These are phyloP conservation scores for Clarias laeviceps DNA, from an alignment of 2,797 vertebrate species.

Conservation along the genomic window DNA sequence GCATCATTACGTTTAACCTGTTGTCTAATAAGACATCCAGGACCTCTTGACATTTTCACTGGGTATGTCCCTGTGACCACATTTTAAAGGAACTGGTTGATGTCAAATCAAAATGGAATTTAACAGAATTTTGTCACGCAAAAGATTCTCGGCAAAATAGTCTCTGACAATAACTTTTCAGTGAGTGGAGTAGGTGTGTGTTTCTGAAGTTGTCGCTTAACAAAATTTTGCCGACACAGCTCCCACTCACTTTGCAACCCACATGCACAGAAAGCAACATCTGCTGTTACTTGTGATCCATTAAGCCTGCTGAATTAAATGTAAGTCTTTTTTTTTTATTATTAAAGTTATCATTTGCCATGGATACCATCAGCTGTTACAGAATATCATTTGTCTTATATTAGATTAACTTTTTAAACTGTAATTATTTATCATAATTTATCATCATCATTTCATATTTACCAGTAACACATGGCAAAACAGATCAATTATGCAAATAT, in stretches of 20 bases:
- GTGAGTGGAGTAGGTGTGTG: conserved; percentile 35
- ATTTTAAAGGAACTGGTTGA: not conserved
- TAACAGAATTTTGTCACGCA: not conserved
- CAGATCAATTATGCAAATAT: not conserved
- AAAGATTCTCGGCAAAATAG: not conserved
- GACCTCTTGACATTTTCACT: conserved; percentile 15
- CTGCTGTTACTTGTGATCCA: conserved; percentile 11
- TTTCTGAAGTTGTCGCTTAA: conserved; percentile 17
- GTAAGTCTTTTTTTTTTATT: conserved; percentile 26
- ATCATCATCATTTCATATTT: not conserved
- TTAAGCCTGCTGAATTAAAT: not conserved
- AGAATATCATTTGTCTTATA: not conserved
- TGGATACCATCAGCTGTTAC: not conserved
- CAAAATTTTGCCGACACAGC: not conserved
- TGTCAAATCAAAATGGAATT: not conserved
- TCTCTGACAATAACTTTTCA: not conserved
- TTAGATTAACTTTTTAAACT: not conserved
- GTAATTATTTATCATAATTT: not conserved
- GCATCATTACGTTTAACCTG: not conserved
- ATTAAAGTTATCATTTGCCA: not conserved
- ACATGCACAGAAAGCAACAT: conserved; percentile 30
- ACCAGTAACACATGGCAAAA: not conserved
- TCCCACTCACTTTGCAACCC: conserved; percentile 17
- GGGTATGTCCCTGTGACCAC: conserved; percentile 19
- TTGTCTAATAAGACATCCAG: not conserved